Conservation (phyloP, 2,888 invertebrate genomes). For the Leucoma salicis region DNA sequence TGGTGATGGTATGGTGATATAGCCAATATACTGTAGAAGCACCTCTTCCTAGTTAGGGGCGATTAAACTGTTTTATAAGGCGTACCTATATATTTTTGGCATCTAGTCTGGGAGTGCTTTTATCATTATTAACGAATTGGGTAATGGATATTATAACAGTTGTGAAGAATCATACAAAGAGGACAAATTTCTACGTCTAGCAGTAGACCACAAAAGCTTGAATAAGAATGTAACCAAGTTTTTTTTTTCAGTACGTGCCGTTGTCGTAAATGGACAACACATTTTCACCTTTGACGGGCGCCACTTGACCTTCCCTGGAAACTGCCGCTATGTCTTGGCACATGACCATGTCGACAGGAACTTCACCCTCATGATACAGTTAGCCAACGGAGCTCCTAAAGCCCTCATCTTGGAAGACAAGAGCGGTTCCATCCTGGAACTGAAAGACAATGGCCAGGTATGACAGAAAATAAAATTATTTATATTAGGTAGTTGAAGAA, state of each 20-base stretch:
- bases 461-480: constrained; percentile 21
- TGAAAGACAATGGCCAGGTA: constrained; percentile 85
- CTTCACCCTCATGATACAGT: constrained; percentile 90
- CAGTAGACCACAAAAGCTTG: too few relatives aligned
- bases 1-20: too few relatives aligned
- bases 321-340: constrained; percentile 91
- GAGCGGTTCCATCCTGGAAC: constrained; percentile 83
- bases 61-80: too few relatives aligned
- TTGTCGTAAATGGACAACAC: constrained; percentile 90
- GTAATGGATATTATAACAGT: too few relatives aligned
- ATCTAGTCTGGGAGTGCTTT: too few relatives aligned
- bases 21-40: too few relatives aligned
- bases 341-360: constrained; percentile 93
- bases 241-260: constrained; percentile 81
- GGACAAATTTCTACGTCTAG: too few relatives aligned
- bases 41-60: too few relatives aligned
- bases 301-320: constrained; percentile 90
- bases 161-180: too few relatives aligned
- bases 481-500: too few relatives aligned
- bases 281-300: constrained; percentile 94
- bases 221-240: not conserved
- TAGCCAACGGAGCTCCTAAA: constrained; percentile 86
- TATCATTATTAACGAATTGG: too few relatives aligned
- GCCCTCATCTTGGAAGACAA: constrained; percentile 87
- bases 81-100: too few relatives aligned